phyloP scores from a whole-genome alignment of 2,888 invertebrate genomes.

The Drosophila buzzatii region DNA sequence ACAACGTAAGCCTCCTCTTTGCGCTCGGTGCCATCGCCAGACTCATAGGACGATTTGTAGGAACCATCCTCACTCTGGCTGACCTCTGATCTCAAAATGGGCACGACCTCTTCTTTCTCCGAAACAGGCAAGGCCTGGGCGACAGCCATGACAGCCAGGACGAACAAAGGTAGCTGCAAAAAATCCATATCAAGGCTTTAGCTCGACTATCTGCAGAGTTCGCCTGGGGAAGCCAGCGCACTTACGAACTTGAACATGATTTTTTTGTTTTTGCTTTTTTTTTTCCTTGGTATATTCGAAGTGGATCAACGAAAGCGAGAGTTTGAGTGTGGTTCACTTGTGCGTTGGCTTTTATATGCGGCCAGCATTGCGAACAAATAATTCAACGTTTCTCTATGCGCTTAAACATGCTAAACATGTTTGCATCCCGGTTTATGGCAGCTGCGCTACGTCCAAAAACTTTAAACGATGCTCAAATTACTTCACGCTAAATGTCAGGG shows the following conservation, averaged over 20 bases:
- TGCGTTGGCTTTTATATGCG: slow-evolving; percentile 75
- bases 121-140: slow-evolving; percentile 54
- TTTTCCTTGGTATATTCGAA: not conserved
- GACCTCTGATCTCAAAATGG: slow-evolving; percentile 76
- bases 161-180: slow-evolving; percentile 48
- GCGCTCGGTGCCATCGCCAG: slow-evolving; percentile 78
- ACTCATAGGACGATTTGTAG: slow-evolving; percentile 71
- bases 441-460: slow-evolving; percentile 54
- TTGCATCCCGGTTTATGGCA: slow-evolving; percentile 79
- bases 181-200: not conserved
- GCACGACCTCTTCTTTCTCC: slow-evolving; percentile 47
- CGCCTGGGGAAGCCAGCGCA: slow-evolving; percentile 21
- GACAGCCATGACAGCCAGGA: slow-evolving; percentile 46
- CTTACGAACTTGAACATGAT: slow-evolving; percentile 81
- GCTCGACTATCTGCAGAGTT: not conserved
- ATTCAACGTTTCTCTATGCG: slow-evolving; percentile 22
- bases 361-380: slow-evolving; percentile 40
- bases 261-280: slow-evolving; percentile 18
- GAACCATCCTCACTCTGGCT: slow-evolving; percentile 76
- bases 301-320: slow-evolving; percentile 60
- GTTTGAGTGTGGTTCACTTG: slow-evolving; percentile 47
- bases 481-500: slow-evolving; percentile 80
- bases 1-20: slow-evolving; percentile 71
- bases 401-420: slow-evolving; percentile 84
- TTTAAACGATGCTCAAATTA: slow-evolving; percentile 55